phyloP scores from a whole-genome alignment of 2,113 vertebrate species.

The Brachirus orientalis region DNA sequence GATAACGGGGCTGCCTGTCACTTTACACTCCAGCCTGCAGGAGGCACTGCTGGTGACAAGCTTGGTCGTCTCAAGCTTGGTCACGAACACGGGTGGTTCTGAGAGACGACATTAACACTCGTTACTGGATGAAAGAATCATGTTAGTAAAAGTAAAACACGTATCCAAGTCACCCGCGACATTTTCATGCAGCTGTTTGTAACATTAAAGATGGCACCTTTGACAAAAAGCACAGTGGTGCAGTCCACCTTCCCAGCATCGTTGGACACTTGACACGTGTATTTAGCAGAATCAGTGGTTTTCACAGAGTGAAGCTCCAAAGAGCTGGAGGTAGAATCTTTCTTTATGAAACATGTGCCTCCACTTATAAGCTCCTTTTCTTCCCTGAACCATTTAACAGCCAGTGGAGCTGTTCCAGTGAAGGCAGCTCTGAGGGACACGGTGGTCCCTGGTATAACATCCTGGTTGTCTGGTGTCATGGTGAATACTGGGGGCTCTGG shows the following conservation, averaged over 20 bases:
- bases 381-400: conserved; percentile 92
- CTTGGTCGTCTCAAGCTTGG: conserved; percentile 87
- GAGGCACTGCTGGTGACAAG: conserved; percentile 86
- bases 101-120: conserved; percentile 76
- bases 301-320: conserved; percentile 93
- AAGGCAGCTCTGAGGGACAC: conserved; percentile 88
- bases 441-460: conserved; percentile 88
- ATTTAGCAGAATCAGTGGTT: conserved; percentile 88
- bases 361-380: conserved; percentile 89
- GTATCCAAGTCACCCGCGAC: conserved; percentile 25
- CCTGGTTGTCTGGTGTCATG: conserved; percentile 86
- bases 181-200: no score
- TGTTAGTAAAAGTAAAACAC: conserved; percentile 21
- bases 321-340: conserved; percentile 89
- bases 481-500: conserved; percentile 93
- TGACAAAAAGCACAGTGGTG: conserved; percentile 91
- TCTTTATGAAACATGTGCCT: conserved; percentile 92
- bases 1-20: conserved; percentile 92
- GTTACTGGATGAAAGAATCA: conserved; percentile 28
- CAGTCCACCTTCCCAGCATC: conserved; percentile 90
- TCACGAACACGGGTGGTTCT: conserved; percentile 93
- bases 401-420: conserved; percentile 90
- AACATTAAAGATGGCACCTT: conserved; percentile 86
- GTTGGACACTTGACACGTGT: conserved; percentile 93
- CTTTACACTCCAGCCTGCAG: conserved; percentile 88